Conservation (phyloP, 2,888 invertebrate species). For the Macaria notata region DNA sequence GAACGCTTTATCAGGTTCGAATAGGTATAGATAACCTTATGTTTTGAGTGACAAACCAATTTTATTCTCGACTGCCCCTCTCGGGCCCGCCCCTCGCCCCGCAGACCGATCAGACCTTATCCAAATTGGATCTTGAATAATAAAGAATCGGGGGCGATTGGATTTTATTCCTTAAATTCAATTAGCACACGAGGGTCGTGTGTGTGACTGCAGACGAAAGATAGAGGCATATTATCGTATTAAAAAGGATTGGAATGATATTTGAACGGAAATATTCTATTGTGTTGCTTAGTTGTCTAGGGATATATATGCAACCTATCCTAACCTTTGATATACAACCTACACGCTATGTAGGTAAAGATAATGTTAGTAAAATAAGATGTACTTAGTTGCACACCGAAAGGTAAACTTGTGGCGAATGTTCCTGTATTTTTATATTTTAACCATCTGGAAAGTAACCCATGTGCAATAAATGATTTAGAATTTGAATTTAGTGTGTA, state of each 20-base stretch:
- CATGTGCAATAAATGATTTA: no score
- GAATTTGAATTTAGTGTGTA: no score
- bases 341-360: not conserved
- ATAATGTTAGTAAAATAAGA: not conserved
- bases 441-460: no score
- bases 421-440: no score
- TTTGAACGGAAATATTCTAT: slow-evolving; percentile 47
- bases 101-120: slow-evolving; percentile 81
- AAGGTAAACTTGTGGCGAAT: no score
- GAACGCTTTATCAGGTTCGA: slow-evolving; percentile 24
- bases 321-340: not conserved
- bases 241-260: slow-evolving; percentile 71
- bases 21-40: slow-evolving; percentile 66
- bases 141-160: slow-evolving; percentile 83
- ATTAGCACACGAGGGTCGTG: slow-evolving; percentile 81
- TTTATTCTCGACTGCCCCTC: slow-evolving; percentile 79
- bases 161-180: slow-evolving; percentile 84
- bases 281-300: slow-evolving; percentile 18
- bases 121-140: slow-evolving; percentile 84
- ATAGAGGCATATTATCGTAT: slow-evolving; percentile 79
- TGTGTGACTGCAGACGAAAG: slow-evolving; percentile 80
- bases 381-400: no score
- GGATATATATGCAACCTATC: no score
- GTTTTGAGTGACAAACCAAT: slow-evolving; percentile 83
- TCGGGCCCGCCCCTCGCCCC: slow-evolving; percentile 56